These are phyloP conservation scores for Chymomyza costata DNA, from an alignment of 1,140 invertebrate species.

Conservation along the genomic window DNA sequence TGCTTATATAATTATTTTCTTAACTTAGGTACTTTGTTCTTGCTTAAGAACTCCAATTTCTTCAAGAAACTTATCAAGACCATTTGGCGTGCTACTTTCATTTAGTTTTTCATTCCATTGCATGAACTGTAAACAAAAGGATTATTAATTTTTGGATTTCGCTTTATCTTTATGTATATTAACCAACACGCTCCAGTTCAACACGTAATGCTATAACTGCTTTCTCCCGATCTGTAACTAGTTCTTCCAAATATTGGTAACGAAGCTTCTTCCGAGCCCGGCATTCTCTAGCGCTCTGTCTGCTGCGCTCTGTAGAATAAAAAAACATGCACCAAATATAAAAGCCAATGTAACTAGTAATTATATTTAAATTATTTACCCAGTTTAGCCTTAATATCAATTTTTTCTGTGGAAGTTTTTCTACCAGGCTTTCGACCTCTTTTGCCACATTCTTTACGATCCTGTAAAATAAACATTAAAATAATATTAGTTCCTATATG, in stretches of 20 bases:
- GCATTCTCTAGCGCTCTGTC: conserved; percentile 97
- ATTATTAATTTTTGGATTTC: conserved; percentile 10
- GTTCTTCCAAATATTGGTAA: conserved; percentile 97
- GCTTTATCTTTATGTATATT: conserved; percentile 52
- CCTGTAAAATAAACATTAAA: conserved; percentile 30
- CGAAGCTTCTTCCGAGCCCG: conserved; percentile 96
- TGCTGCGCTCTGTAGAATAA: conserved; percentile 85
- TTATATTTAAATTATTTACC: conserved; percentile 77
- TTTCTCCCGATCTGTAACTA: conserved; percentile 94
- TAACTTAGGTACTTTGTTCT: conserved; percentile 74
- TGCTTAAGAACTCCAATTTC: conserved; percentile 81
- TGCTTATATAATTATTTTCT: too few species aligned
- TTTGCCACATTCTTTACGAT: conserved; percentile 86
- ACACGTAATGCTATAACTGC: conserved; percentile 92
- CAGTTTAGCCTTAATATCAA: conserved; percentile 95
- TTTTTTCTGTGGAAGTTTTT: conserved; percentile 88
- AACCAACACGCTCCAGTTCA: conserved; percentile 91
- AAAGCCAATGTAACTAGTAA: conserved; percentile 6
- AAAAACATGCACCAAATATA: conserved; percentile 8
- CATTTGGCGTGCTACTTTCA: conserved; percentile 85
- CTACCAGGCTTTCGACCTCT: conserved; percentile 91
- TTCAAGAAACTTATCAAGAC: conserved; percentile 84
- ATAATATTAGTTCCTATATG: neutral
- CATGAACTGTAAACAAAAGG: conserved; percentile 82
- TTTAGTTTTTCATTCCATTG: conserved; percentile 87